These are phyloP conservation scores for Gallinago jamesoni DNA, from an alignment of 2,113 vertebrate species.

Conservation along the genomic window DNA sequence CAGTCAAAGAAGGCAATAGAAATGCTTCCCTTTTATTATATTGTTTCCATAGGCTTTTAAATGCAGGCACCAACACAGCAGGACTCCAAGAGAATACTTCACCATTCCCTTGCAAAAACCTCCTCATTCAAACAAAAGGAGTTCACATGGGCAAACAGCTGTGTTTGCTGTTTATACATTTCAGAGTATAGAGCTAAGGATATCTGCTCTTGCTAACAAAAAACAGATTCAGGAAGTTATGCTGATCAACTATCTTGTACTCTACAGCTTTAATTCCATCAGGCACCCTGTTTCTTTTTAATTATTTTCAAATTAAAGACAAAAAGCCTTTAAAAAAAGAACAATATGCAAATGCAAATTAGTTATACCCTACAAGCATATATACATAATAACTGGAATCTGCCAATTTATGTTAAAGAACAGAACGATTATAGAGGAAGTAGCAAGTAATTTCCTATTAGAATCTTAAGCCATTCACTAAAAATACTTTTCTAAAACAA, in stretches of 20 bases:
- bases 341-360: not conserved
- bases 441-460: not conserved
- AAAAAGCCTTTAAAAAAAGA: not conserved
- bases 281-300: not conserved
- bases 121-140: constrained; percentile 3
- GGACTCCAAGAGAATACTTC: not conserved
- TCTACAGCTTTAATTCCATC: not conserved
- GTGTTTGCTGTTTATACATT: not conserved
- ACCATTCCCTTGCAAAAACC: not conserved
- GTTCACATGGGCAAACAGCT: not conserved
- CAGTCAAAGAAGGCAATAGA: not conserved
- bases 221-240: not conserved
- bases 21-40: not conserved
- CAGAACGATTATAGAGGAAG: not conserved
- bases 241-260: not conserved
- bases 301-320: constrained; percentile 5
- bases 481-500: not conserved
- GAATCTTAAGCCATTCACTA: not conserved
- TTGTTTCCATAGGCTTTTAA: not conserved
- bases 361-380: not conserved
- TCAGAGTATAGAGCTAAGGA: not conserved
- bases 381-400: not conserved
- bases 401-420: not conserved
- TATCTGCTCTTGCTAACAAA: not conserved
- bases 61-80: not conserved